These are phyloP conservation scores for Cranoglanis bouderius DNA, from an alignment of 2,113 vertebrate genomes.

Conservation along the genomic window DNA sequence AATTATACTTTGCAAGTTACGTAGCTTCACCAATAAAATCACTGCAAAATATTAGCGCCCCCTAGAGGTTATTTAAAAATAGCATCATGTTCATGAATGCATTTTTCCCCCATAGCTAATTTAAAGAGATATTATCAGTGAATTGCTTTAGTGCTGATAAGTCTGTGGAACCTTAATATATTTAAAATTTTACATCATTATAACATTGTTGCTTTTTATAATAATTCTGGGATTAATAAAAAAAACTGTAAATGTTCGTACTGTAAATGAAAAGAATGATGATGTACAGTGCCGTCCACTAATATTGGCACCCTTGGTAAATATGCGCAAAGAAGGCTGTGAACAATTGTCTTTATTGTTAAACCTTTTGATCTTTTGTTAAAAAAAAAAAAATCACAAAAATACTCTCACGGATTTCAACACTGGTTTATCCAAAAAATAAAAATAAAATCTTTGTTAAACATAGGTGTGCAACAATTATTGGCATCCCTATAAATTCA, in stretches of 20 bases:
- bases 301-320: no score
- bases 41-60: not conserved
- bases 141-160: not conserved
- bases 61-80: not conserved
- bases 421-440: no score
- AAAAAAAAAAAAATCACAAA: no score
- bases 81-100: not conserved
- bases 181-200: not conserved
- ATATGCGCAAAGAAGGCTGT: no score
- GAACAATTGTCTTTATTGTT: no score
- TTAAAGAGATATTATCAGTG: not conserved
- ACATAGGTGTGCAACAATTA: no score
- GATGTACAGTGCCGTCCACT: no score
- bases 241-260: not conserved
- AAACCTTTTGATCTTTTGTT: no score
- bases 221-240: not conserved
- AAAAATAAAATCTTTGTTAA: no score
- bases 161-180: not conserved
- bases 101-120: not conserved
- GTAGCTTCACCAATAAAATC: not conserved
- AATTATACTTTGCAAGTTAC: not conserved
- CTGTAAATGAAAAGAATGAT: not conserved
- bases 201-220: not conserved
- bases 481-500: no score
- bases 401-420: no score